phyloP scores from a whole-genome alignment of 92 coral and sea anemone genomes.

The Porites evermanni region DNA sequence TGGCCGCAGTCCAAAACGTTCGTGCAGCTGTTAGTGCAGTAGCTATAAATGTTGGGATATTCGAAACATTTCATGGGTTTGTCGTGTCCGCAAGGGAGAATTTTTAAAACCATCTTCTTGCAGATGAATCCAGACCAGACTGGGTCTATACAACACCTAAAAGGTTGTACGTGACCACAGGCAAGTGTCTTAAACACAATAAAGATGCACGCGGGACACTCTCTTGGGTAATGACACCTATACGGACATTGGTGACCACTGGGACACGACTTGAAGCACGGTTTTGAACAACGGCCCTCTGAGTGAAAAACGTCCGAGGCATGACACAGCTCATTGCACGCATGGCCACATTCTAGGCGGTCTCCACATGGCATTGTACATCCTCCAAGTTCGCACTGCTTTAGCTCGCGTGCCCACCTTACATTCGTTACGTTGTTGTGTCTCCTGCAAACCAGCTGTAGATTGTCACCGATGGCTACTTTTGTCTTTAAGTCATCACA shows the following conservation, averaged over 20 bases:
- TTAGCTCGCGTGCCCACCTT: neutral
- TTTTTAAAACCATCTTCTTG: neutral
- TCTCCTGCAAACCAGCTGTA: constrained; percentile 23
- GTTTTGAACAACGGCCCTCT: too few relatives aligned
- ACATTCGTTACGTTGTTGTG: constrained; percentile 17
- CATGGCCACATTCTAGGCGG: constrained; percentile 42
- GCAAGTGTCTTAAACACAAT: neutral
- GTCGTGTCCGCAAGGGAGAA: constrained; percentile 48
- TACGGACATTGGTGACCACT: constrained; percentile 10
- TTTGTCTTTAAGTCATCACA: constrained; percentile 59
- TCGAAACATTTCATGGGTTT: constrained; percentile 24
- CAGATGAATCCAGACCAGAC: neutral
- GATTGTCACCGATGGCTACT: constrained; percentile 32
- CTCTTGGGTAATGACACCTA: constrained; percentile 8
- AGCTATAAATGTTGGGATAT: neutral
- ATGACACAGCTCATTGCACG: constrained; percentile 21
- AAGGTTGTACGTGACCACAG: constrained; percentile 21
- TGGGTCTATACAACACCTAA: constrained; percentile 15
- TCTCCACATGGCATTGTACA: constrained; percentile 27
- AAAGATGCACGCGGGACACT: neutral
- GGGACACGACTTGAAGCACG: neutral
- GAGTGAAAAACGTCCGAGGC: neutral
- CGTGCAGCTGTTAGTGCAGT: neutral
- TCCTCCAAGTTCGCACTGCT: neutral
- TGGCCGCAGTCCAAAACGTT: constrained; percentile 68